Base-by-base conservation (phyloP, 1,140 invertebrate species). In the Scaptomyza graminum region DNA sequence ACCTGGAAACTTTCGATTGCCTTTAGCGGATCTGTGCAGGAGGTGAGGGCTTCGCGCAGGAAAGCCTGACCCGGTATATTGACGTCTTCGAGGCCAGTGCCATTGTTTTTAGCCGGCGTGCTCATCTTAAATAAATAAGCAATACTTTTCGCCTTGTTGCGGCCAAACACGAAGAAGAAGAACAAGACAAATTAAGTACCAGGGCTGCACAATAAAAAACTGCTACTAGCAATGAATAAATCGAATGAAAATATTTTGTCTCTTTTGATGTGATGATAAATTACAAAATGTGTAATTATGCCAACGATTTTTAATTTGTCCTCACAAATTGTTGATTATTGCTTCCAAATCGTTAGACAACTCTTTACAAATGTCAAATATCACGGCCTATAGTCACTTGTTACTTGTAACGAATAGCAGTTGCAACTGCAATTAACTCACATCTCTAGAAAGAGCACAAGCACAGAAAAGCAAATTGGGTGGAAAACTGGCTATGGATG, bases 1-100 rank as follows among this genome's bases (percentile, higher is more conserved):
- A 97, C 90, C 94, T 96, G 98, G 93, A 99, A 99, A 93, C 98
- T 97, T 93, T 99, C 97, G 76, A 99, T 99, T 34, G 98, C 97
- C 93, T 97, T 98, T 4, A 99, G 90, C 7, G 98, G 98, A 93
- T 99, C 98, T 2, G 97, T 97, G 91, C 98, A 99, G 87, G 97
- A 98, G 22, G 98, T 98, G 2, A 99, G 93, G 39, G 98, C 96
- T 91, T 99, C 97, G 60, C 97, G 94, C 7, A 99, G 93, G 91
- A 95, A 97, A 34, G 95, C 95, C 85, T 97, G 96, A 0, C 98
- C 98, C 8, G 97, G 96, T 69, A 99, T 97, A 22, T 97, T 97
- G 12, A 98, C 94, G 65, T 98, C 97, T 92, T 99, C 97, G 65
- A 99, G 81, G 0, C 94, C 93, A 8, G 94, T 92, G 31, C 90